These are phyloP conservation scores for Agelas oroides DNA, from an alignment of 37 sponge, comb jelly and placozoan species.

Conservation along the genomic window DNA sequence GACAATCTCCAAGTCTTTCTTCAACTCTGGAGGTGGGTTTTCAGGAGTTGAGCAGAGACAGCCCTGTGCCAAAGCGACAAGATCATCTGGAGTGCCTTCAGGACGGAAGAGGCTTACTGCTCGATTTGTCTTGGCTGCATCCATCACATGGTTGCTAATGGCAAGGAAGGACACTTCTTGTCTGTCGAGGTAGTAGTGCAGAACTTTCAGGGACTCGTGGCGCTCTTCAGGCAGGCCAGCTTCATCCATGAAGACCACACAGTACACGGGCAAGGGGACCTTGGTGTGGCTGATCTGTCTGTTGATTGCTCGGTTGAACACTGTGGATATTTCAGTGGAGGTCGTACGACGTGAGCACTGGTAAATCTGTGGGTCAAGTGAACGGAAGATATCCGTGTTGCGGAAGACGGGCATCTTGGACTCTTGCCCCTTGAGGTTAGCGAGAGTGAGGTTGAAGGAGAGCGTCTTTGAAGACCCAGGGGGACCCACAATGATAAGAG, in stretches of 20 bases:
- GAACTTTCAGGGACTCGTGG: constrained; percentile 92
- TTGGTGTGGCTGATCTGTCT: constrained; percentile 47
- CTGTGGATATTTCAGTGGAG: constrained; percentile 87
- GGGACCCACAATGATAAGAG: constrained; percentile 91
- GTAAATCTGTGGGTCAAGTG: constrained; percentile 87
- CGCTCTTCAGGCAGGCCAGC: constrained; percentile 94
- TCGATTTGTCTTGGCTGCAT: constrained; percentile 95
- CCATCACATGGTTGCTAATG: constrained; percentile 91
- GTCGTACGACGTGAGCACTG: constrained; percentile 93
- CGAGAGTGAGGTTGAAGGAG: constrained; percentile 86
- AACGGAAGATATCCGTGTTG: constrained; percentile 69
- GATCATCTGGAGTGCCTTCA: constrained; percentile 60
- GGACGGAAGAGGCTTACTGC: constrained; percentile 90
- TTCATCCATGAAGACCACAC: constrained; percentile 97
- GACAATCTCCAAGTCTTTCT: constrained; percentile 46
- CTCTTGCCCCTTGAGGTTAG: constrained; percentile 87
- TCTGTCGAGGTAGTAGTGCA: constrained; percentile 88
- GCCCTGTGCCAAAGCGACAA: constrained; percentile 69
- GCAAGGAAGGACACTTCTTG: constrained; percentile 94
- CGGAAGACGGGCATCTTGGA: constrained; percentile 69
- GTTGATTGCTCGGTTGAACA: constrained; percentile 88
- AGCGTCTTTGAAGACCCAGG: constrained; percentile 95
- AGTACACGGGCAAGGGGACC: constrained; percentile 62
- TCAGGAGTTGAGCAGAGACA: constrained; percentile 63
- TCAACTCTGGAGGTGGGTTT: constrained; percentile 63